Percentiles rank a stretch among this genome's conserved stretches.
Evolutionary conservation across 2,888 invertebrate genomes (phyloP).

Genomic region (Oscheius onirici): DNA sequence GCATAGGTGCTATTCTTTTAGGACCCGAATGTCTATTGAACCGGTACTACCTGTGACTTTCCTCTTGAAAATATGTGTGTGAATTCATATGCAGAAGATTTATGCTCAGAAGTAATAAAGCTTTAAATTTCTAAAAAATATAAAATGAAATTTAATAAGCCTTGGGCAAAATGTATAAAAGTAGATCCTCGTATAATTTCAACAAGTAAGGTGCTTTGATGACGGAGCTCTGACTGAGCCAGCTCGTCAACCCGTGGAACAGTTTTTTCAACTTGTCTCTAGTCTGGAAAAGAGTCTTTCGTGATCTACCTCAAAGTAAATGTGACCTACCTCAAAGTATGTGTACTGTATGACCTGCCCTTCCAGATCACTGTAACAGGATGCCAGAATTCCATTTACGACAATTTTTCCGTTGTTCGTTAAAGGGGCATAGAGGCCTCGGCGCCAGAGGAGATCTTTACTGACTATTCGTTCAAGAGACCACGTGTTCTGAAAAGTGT

Average conservation of each 20-base stretch:
- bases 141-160: too few relatives aligned
- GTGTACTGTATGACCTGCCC: constrained; percentile 40
- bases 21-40: too few relatives aligned
- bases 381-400: constrained; percentile 50
- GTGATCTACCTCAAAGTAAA: not conserved
- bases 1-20: constrained; percentile 23
- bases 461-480: constrained; percentile 38
- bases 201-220: too few relatives aligned
- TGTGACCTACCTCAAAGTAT: constrained; percentile 32
- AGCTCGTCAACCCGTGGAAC: not conserved
- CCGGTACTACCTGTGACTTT: too few relatives aligned
- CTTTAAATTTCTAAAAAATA: too few relatives aligned
- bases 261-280: not conserved
- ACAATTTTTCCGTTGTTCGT: constrained; percentile 47
- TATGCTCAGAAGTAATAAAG: too few relatives aligned
- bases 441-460: constrained; percentile 32
- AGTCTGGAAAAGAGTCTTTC: not conserved
- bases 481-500: constrained; percentile 21
- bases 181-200: too few relatives aligned
- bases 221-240: not conserved
- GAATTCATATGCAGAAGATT: too few relatives aligned
- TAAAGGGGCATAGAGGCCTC: constrained; percentile 44
- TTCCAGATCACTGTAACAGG: constrained; percentile 46
- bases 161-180: too few relatives aligned
- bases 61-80: too few relatives aligned